Base-by-base conservation (phyloP, 2,888 invertebrate species). In the Melanophora roralis region DNA sequence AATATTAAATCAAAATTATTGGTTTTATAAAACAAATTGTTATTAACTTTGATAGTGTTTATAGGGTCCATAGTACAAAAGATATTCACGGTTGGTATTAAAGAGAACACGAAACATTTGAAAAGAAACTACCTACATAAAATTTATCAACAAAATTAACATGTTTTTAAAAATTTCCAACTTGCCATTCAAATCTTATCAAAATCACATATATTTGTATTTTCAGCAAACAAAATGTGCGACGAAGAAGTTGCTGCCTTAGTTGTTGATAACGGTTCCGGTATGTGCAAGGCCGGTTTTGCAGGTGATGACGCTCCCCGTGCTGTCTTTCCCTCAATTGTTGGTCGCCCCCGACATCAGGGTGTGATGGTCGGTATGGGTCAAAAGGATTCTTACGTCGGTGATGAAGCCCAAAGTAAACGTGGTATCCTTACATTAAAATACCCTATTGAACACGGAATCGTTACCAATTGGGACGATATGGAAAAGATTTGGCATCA, bases 401-500 rank as follows among this genome's bases (percentile, higher is more conserved):
- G 95, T 74, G 96, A 96, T 89, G 96, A 96, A 90, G 95, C 95
- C 85, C 95, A 96, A 91, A 94, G 94, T 92, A 96, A 95, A 91
- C 89, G 92, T 88, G 95, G 97, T 91, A 97, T 98, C 92, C 94
- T 98, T 86, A 97, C 97, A 84, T 92, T 98, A 90, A 98, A 98
- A 91, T 98, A 98, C 92, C 98, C 98, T 89, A 97, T 98, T 91
- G 97, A 98, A 91, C 97, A 98, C 93, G 97, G 97, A 88, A 98
- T 98, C 91, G 96, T 98, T 89, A 98, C 97, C 92, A 98, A 98
- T 94, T 98, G 98, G 98, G 97, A 98, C 88, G 98, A 98, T 90
- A 98, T 98, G 98, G 98, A 98, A 92, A 97, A 98, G 91, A 98
- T 98, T 92, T 98, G 98, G 98, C 98, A 98, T 91, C 98, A 98